Evolutionary conservation across 2,888 invertebrate species (phyloP), one percentile per base, ranked within the genome.

Genomic region (Athalia circularis): DNA sequence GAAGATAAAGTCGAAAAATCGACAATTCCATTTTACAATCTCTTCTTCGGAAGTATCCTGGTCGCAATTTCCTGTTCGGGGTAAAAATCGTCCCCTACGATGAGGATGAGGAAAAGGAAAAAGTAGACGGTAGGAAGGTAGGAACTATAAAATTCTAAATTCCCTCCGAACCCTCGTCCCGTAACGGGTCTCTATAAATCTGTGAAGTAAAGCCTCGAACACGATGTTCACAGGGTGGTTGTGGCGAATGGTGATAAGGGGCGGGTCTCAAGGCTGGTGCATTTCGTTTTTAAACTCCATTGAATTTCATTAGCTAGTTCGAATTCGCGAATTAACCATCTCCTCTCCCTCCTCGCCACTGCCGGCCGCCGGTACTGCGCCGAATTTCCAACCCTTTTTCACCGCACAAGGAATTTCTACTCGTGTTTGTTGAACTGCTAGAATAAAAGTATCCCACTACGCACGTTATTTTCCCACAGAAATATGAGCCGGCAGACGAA

Each of bases 251-350:
- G 15, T 9, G 47, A 54, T 48, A 43, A 45, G 47, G 47, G 47
- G n/a, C n/a, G 59, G 47, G 50, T 11, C 61, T 4, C 9, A 7
- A 13, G 72, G n/a, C 57, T 45, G 45, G 61, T 47, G 43, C 48
- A 62, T 64, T 75, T 50, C 75, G 75, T 75, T 75, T 75, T 75
- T 75, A 62, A 75, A 75, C 75, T 75, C 75, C 50, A 75, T 75
- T 61, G 62, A 75, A 75, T 75, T 75, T 75, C 75, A 75, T 75
- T 75, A 75, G 62, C 64, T 13, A 29, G 29, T 8, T 8, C 59
- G 72, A 57, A 72, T 72, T 72, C 8, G 47, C 47, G 72, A 72
- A 72, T 72, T 72, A 72, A 45, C 72, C 72, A 5, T n/a, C 29
- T 8, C 47, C 13, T 47, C n/a, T n/a, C 15, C 15, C 45, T 5